A percentile compares a stretch with the other conserved stretches of the same genome.
These are phyloP conservation scores for Spea bombifrons DNA, from an alignment of 2,113 vertebrate genomes.

Conservation along the genomic window DNA sequence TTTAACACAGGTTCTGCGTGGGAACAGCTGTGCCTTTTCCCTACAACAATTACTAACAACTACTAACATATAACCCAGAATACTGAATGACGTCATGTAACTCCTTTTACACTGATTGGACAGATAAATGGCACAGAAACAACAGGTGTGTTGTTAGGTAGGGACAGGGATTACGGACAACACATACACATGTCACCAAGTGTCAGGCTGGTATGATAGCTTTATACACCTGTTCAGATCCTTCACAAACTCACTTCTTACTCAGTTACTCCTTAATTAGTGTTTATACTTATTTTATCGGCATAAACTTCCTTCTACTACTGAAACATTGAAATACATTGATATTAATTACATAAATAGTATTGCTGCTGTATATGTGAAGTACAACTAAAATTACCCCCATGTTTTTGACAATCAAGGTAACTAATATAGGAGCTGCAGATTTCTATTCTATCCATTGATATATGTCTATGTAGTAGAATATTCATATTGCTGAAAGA, in stretches of 20 bases:
- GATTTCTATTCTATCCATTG: too few species aligned
- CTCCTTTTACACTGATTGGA: not conserved
- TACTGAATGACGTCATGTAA: not conserved
- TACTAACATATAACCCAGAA: not conserved
- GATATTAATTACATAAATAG: not conserved
- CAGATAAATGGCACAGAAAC: not conserved
- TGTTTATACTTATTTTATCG: not conserved
- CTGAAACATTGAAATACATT: not conserved
- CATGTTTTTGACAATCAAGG: not conserved
- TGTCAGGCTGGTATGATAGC: not conserved
- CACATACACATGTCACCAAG: slow-evolving; percentile 10
- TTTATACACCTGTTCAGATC: slow-evolving; percentile 3
- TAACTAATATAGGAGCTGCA: not conserved
- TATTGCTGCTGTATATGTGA: not conserved
- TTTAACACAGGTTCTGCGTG: not conserved
- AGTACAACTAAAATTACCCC: not conserved
- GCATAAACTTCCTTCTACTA: not conserved
- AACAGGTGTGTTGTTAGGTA: slow-evolving; percentile 34
- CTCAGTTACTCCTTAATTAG: not conserved
- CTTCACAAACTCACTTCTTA: not conserved
- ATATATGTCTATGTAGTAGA: too few species aligned
- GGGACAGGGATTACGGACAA: not conserved
- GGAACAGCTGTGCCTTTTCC: slow-evolving; percentile 23
- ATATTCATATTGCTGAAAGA: too few species aligned
- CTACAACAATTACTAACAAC: not conserved